Percentiles rank a stretch among this genome's conserved stretches.
phyloP scores from a whole-genome alignment of 1,140 invertebrate species.

The Drosophila pandora region DNA sequence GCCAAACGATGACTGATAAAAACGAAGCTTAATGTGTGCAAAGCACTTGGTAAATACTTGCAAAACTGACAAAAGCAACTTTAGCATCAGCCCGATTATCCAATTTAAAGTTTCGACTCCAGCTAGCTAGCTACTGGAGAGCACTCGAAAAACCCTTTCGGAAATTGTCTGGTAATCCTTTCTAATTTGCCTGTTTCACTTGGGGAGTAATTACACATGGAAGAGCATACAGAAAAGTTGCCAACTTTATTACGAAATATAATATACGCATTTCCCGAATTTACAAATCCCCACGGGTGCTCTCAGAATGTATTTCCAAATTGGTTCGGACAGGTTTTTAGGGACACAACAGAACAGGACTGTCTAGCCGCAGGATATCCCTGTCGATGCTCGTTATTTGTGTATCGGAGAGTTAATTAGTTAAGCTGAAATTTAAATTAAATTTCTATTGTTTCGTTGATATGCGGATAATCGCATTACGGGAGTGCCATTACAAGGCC shows the following conservation, averaged over 20 bases:
- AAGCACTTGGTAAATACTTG: slow-evolving; percentile 72
- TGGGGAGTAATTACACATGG: background rate
- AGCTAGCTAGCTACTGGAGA: background rate
- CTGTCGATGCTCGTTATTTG: slow-evolving; percentile 1
- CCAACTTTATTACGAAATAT: background rate
- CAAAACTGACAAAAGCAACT: slow-evolving; percentile 60
- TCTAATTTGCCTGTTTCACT: slow-evolving; percentile 15
- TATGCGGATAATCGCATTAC: slow-evolving; percentile 30
- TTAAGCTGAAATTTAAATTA: slow-evolving; percentile 33
- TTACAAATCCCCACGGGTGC: slow-evolving; percentile 1
- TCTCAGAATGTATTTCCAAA: background rate
- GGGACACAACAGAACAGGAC: background rate
- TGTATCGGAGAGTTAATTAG: slow-evolving; percentile 33
- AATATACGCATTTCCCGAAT: background rate
- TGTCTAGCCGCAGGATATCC: background rate
- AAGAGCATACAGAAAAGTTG: background rate
- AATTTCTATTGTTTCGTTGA: slow-evolving; percentile 30
- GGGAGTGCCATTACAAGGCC: slow-evolving; percentile 23
- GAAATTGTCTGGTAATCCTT: slow-evolving; percentile 25
- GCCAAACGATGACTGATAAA: slow-evolving; percentile 59
- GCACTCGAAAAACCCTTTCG: slow-evolving; percentile 16
- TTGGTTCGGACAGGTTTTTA: background rate
- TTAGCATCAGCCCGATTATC: slow-evolving; percentile 51
- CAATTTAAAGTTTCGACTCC: slow-evolving; percentile 54
- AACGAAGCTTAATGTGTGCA: slow-evolving; percentile 59